Conservation (phyloP, 2,888 invertebrate species). For the Zygothrica quintamaculata region DNA sequence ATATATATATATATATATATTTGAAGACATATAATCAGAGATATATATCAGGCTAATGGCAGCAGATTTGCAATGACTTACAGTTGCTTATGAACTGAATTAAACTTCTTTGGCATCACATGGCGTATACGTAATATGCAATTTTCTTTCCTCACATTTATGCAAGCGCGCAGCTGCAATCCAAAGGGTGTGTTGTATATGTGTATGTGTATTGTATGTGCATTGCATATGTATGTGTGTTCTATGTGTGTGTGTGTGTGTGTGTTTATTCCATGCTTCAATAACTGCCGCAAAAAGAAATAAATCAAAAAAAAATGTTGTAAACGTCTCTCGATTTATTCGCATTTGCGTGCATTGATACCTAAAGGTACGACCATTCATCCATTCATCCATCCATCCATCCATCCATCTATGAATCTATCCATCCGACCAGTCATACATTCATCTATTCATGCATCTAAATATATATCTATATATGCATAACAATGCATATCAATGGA, state of each 20-base stretch:
- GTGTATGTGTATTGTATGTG: slow-evolving; percentile 2
- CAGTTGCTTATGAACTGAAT: no score
- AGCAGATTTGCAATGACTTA: neutral
- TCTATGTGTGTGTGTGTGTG: slow-evolving; percentile 10
- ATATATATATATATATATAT: slow-evolving; percentile 7
- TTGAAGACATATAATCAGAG: slow-evolving; percentile 5
- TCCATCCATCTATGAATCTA: slow-evolving; percentile 12
- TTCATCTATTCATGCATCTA: neutral
- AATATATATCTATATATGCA: neutral
- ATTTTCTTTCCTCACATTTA: slow-evolving; percentile 19
- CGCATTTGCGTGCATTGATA: slow-evolving; percentile 53
- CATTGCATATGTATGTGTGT: slow-evolving; percentile 15
- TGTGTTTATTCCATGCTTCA: slow-evolving; percentile 33
- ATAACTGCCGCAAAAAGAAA: slow-evolving; percentile 42
- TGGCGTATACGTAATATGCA: slow-evolving; percentile 58
- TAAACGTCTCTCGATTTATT: slow-evolving; percentile 39
- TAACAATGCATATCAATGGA: slow-evolving; percentile 3
- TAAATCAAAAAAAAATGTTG: slow-evolving; percentile 46
- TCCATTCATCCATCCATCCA: neutral
- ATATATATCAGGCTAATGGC: neutral
- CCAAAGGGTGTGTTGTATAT: neutral
- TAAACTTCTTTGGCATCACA: slow-evolving; percentile 7
- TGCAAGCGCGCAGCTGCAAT: slow-evolving; percentile 32
- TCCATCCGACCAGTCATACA: no score
- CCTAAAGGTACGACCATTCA: slow-evolving; percentile 17